These are phyloP conservation scores for Drosophila incognita DNA, from an alignment of 2,888 invertebrate species.

Conservation along the genomic window DNA sequence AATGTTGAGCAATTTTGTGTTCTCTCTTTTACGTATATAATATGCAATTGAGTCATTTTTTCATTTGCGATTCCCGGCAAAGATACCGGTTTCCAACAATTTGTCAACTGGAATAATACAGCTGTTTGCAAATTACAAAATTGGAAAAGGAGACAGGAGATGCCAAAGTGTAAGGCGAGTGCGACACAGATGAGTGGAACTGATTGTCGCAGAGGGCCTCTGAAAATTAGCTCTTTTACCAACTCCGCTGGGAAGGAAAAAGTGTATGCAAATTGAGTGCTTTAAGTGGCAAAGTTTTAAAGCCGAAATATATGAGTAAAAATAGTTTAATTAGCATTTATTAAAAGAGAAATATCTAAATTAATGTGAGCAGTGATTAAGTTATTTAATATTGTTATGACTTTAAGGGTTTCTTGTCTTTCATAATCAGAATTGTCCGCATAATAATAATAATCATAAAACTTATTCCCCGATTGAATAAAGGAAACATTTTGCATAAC, in stretches of 20 bases:
- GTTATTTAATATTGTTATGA: background rate
- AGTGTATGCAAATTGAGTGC: background rate
- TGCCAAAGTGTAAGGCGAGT: background rate
- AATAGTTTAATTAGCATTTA: background rate
- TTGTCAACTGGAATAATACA: constrained; percentile 40
- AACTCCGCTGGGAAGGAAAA: background rate
- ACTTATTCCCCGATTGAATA: constrained; percentile 23
- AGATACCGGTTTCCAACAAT: constrained; percentile 18
- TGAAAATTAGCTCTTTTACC: background rate
- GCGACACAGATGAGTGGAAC: background rate
- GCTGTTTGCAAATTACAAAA: constrained; percentile 13
- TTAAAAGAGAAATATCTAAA: background rate
- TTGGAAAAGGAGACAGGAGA: background rate
- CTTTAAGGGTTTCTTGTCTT: background rate
- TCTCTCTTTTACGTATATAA: no score
- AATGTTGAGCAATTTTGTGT: background rate
- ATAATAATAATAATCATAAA: constrained; percentile 22
- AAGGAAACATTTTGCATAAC: constrained; percentile 1
- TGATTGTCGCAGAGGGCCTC: background rate
- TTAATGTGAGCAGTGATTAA: background rate
- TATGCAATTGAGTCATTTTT: constrained; percentile 5
- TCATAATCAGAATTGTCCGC: constrained; percentile 4
- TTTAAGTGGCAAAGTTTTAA: background rate
- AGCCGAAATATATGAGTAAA: constrained; percentile 2
- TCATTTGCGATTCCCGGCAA: constrained; percentile 6